Base-by-base conservation (phyloP, 2,888 invertebrate genomes). In the Tenthredo livida region DNA sequence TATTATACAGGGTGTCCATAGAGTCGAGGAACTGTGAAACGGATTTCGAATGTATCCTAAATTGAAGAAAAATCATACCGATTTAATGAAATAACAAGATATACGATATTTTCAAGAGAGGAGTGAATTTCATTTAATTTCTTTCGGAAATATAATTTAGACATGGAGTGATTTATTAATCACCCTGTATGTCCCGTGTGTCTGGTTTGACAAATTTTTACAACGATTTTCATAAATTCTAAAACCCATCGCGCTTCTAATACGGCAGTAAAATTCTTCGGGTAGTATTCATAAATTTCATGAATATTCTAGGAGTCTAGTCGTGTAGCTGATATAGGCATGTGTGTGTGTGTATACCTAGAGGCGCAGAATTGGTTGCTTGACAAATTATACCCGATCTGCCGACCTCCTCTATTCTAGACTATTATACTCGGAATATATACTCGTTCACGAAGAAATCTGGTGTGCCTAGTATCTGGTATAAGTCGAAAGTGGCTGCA, bases 241-340 rank as follows among this genome's bases (percentile, higher is more conserved):
- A 6, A 54, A 54, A 25, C 67, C 29, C 33, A 29, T 43, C 10
- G 15, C 29, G 5, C 10, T 10, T 43, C 33, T 21, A 29, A 77
- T 75, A 50, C 6, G 50, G 7, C 50, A 50, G 17, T 50, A 25
- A 77, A 29, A 77, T 77, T 77, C 33, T 50, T 33, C 2, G 25
- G 50, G 75, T n/a, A 17, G n/a, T 50, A 29, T 77, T 50, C 77
- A 77, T 54, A 77, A 77, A 50, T 77, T 77, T 54, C n/a, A 77
- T 77, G 50, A 50, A 77, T 77, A 77, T 29, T 77, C 77, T 7
- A 29, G 17, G 54, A 50, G 77, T 29, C 54, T 54, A n/a, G 54
- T n/a, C 37, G 17, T n/a, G 37, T 61, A 61, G n/a, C 33, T 54
- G 54, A n/a, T 50, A 50, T 50, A 70, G 33, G 12, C 0, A 33